Evolutionary conservation across 1,140 invertebrate species (phyloP).

Genomic region (Notospermus geniculatus): DNA sequence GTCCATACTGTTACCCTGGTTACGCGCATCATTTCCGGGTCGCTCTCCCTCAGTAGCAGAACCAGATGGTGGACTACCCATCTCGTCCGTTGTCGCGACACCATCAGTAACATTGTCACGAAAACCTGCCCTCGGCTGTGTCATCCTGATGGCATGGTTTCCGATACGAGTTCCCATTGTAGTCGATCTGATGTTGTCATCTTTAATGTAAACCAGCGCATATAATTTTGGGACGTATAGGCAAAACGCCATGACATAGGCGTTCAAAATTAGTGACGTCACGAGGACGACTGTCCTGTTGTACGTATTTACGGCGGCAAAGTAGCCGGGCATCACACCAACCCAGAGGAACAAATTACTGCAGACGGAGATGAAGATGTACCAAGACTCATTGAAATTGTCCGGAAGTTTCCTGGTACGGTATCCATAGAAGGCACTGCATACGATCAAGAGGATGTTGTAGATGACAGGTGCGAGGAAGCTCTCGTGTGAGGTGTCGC

Average conservation of each 20-base stretch:
- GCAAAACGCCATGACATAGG: slow-evolving; percentile 23
- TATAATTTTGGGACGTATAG: slow-evolving; percentile 36
- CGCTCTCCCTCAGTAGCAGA: too few species aligned
- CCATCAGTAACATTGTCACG: too few species aligned
- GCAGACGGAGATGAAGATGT: slow-evolving; percentile 33
- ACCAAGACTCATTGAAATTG: slow-evolving; percentile 39
- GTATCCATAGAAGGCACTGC: slow-evolving; percentile 86
- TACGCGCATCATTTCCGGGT: too few species aligned
- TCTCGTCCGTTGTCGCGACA: too few species aligned
- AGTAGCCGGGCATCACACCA: slow-evolving; percentile 35
- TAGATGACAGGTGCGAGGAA: slow-evolving; percentile 64
- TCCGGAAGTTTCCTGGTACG: slow-evolving; percentile 54
- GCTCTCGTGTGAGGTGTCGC: slow-evolving; percentile 8
- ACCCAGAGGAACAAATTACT: slow-evolving; percentile 39
- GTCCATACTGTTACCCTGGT: too few species aligned
- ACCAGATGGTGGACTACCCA: too few species aligned
- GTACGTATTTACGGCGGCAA: slow-evolving; percentile 25
- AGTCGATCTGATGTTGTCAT: too few species aligned
- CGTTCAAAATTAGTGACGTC: slow-evolving; percentile 29
- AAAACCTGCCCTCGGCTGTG: too few species aligned
- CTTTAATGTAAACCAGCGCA: too few species aligned
- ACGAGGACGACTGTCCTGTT: slow-evolving; percentile 25
- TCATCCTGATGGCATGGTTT: too few species aligned
- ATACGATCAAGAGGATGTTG: slow-evolving; percentile 79
- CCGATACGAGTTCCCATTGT: too few species aligned